Evolutionary conservation across 2,888 invertebrate genomes (phyloP).

Genomic region (Mactromeris polynyma): DNA sequence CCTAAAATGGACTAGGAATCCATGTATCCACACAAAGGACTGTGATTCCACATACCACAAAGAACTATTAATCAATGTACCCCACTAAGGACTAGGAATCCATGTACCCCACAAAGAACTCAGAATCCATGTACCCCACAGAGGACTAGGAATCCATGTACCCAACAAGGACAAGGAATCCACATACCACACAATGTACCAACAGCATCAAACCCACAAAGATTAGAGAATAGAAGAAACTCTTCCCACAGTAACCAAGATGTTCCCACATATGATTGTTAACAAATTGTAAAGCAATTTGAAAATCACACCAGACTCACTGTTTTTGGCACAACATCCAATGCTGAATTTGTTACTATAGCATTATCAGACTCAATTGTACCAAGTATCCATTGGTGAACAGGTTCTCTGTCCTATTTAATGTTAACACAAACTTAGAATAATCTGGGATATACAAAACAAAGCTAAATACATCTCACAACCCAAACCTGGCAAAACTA

Average conservation of each 20-base stretch:
- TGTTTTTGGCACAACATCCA: slow-evolving; percentile 3
- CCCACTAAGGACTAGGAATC: too few relatives aligned
- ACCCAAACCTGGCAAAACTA: neutral
- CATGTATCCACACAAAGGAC: too few relatives aligned
- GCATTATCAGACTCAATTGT: neutral
- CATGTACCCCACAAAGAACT: too few relatives aligned
- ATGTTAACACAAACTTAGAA: neutral
- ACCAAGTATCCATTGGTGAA: slow-evolving; percentile 10
- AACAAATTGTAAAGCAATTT: neutral
- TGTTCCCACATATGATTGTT: neutral
- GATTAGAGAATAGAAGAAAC: neutral
- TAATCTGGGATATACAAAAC: neutral
- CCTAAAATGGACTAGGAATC: too few relatives aligned
- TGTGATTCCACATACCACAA: too few relatives aligned
- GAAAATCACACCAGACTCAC: neutral
- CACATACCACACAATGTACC: neutral
- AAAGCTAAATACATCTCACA: neutral
- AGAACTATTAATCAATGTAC: too few relatives aligned
- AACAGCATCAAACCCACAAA: neutral
- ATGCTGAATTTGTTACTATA: neutral
- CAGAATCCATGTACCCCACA: too few relatives aligned
- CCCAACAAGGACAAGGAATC: neutral
- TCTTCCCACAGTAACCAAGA: neutral
- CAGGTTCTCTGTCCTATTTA: neutral
- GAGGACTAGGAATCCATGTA: too few relatives aligned